Evolutionary conservation across 2,888 invertebrate genomes (phyloP), one percentile per base, ranked within the genome.

Genomic region (Asteroscopus sphinx): DNA sequence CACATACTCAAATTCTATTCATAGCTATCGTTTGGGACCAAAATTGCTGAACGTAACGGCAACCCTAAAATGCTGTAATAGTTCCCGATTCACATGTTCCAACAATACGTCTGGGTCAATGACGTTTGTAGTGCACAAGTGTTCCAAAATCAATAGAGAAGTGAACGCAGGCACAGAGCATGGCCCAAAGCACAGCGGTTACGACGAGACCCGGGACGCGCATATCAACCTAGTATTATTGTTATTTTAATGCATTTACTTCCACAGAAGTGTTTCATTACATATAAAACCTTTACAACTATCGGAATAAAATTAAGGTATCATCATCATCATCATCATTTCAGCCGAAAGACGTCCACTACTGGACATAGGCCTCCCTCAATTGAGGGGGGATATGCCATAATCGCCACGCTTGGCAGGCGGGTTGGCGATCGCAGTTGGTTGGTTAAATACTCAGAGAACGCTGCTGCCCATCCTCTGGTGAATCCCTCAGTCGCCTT

Each of bases 71-170:
- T 73, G 64, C 63, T 68, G 71, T 71, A 76, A 72, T 72, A 59
- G 62, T 64, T 59, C 53, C 48, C 59, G 68, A 74, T 77, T 75
- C 72, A 69, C 45, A 66, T 69, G 64, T 53, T 47, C 46, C 65
- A 68, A 81, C 80, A 80, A 81, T 79, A 66, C 57, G 53, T 51
- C 75, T 80, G 80, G 82, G 83, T 82, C 81, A 79, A 53, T 76
- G 65, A 67, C 71, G 77, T 74, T 76, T 72, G 70, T 44, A 52
- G 37, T 73, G 70, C 68, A 69, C 76, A 80, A 81, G 81, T 80
- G 81, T 80, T 81, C 77, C 78, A 78, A 81, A 82, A 83, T 79
- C 80, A 80, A 81, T 86, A 85, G 82, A 63, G 61, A 58, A 68
- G 61, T 74, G 77, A 81, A 37, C 36, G 12, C 46, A 35, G 73